These are phyloP conservation scores for Microdon myrmicae DNA, from an alignment of 2,888 invertebrate genomes.

Conservation along the genomic window DNA sequence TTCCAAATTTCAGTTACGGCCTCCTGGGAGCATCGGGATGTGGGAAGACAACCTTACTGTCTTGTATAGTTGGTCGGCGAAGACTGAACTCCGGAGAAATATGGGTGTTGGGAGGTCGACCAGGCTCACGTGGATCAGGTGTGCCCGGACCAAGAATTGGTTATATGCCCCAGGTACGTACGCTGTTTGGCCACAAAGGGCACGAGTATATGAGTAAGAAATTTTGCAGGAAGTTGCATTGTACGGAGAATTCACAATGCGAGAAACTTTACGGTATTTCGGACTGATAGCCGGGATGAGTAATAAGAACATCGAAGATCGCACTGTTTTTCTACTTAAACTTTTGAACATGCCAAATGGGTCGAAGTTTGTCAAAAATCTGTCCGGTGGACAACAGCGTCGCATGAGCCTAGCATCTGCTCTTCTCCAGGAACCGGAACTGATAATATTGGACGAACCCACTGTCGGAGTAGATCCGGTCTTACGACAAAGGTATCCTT, in stretches of 20 bases:
- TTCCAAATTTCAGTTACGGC: slow-evolving; percentile 81
- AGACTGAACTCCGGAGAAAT: slow-evolving; percentile 83
- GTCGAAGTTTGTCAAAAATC: slow-evolving; percentile 76
- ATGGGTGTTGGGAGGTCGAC: slow-evolving; percentile 84
- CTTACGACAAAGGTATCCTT: slow-evolving; percentile 77
- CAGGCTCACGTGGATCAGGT: slow-evolving; percentile 84
- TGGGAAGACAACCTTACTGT: slow-evolving; percentile 88
- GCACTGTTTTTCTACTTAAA: slow-evolving; percentile 78
- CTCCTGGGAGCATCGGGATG: slow-evolving; percentile 90
- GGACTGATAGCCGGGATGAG: slow-evolving; percentile 85
- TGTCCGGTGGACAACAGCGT: slow-evolving; percentile 91
- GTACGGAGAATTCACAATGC: slow-evolving; percentile 81
- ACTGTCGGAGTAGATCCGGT: slow-evolving; percentile 94
- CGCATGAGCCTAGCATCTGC: slow-evolving; percentile 90
- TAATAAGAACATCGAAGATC: slow-evolving; percentile 73
- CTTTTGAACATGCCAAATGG: slow-evolving; percentile 71
- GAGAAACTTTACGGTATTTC: slow-evolving; percentile 85
- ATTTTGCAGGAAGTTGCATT: slow-evolving; percentile 74
- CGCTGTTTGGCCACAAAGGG: slow-evolving; percentile 8
- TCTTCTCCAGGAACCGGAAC: slow-evolving; percentile 86
- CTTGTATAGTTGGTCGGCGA: slow-evolving; percentile 86
- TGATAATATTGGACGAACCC: slow-evolving; percentile 91
- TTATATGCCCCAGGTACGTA: slow-evolving; percentile 84
- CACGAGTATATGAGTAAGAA: slow-evolving; percentile 7
- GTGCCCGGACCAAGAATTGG: slow-evolving; percentile 91